A percentile compares a stretch with the other conserved stretches of the same genome.
Evolutionary conservation across 2,888 invertebrate genomes (phyloP).

Genomic region (Stegana nigrithorax): DNA sequence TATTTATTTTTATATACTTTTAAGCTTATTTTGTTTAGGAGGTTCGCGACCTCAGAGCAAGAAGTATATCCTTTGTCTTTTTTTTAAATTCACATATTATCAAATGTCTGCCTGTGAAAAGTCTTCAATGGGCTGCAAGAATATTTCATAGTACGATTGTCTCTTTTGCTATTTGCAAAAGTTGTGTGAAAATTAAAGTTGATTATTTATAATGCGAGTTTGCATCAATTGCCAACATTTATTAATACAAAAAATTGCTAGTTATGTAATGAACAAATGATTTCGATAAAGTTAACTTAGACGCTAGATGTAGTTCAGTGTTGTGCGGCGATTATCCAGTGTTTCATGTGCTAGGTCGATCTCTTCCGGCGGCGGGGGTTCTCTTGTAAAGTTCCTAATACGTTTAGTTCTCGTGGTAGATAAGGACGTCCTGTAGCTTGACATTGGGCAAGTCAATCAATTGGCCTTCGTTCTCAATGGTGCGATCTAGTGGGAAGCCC

Average conservation of each 20-base stretch:
- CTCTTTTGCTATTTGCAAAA: too few relatives aligned
- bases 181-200: too few relatives aligned
- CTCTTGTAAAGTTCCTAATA: background rate
- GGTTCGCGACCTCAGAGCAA: too few relatives aligned
- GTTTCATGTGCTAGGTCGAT: background rate
- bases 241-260: conserved; percentile 17
- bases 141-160: too few relatives aligned
- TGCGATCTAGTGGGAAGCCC: conserved; percentile 56
- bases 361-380: background rate
- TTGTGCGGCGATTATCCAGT: background rate
- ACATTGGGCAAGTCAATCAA: conserved; percentile 48
- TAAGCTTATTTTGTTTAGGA: too few relatives aligned
- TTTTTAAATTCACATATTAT: too few relatives aligned
- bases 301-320: background rate
- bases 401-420: conserved; percentile 48
- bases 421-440: conserved; percentile 49
- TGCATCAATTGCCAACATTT: conserved; percentile 31
- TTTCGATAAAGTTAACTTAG: background rate
- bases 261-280: conserved; percentile 3
- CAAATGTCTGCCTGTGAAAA: too few relatives aligned
- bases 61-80: too few relatives aligned
- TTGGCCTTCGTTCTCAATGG: conserved; percentile 40
- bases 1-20: too few relatives aligned
- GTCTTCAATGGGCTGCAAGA: too few relatives aligned
- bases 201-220: conserved; percentile 22